Base-by-base conservation (phyloP, 1,140 invertebrate species). In the Druon quercuslanigerum region DNA sequence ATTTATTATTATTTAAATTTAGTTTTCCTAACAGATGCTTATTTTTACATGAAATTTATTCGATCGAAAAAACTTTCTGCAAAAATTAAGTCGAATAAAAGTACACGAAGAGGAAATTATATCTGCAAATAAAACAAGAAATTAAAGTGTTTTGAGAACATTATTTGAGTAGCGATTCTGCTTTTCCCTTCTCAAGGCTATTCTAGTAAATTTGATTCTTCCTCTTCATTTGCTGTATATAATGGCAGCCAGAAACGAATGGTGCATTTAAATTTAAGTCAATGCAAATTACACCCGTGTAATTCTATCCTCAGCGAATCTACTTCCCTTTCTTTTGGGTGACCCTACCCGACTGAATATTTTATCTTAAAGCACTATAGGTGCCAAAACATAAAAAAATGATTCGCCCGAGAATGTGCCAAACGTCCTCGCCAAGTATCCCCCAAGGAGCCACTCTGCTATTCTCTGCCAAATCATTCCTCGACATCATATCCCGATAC, bases 361-460 rank as follows among this genome's bases (percentile, higher is more conserved):
- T 71, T 70, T 56, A 54, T 76, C 57, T 50, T 72, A 72, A 76
- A 75, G 51, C 16, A 19, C 12, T 19, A n/a, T 71, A 76, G 75
- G 60, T 72, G 75, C 70, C 75, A 76, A 76, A 51, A 76, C 25
- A 46, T 51, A 52, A 71, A 76, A 75, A 76, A 76, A 76, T 76
- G 72, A 72, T 76, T 76, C 46, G 17, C n/a, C 20, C 51, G 40
- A 5, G 75, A 76, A 57, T 72, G 75, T 72, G 75, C 75, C 75
- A 76, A 76, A 72, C 72, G 70, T 76, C 75, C 70, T 71, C 72
- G 75, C 75, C 75, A 76, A 71, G 17, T 33, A 52, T 75, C 60
- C 60, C 73, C 19, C 57, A 40, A 72, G 14, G 60, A 70, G 14
- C 25, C 17, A 54, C 52, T 54, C 1, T 16, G 17, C 52, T n/a